Conservation (phyloP, 2,113 vertebrate genomes). For the Euleptes europaea region DNA sequence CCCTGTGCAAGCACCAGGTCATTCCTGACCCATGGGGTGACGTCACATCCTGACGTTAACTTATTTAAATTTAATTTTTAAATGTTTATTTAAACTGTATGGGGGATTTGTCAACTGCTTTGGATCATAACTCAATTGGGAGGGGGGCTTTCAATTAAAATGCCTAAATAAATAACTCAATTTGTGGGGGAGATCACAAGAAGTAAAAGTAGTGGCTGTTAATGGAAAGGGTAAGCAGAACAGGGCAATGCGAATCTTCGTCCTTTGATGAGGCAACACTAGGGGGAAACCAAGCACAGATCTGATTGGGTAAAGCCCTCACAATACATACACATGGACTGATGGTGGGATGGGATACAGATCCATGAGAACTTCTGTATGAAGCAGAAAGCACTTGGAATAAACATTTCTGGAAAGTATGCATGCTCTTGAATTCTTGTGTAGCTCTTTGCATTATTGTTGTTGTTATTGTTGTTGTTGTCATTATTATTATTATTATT, state of each 20-base stretch:
- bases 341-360: not conserved
- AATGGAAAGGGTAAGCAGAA: too few relatives aligned
- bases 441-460: slow-evolving; percentile 20
- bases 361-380: not conserved
- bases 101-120: too few relatives aligned
- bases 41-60: too few relatives aligned
- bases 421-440: not conserved
- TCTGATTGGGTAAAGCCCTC: not conserved
- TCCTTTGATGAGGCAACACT: not conserved
- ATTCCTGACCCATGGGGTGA: too few relatives aligned
- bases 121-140: too few relatives aligned
- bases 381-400: not conserved
- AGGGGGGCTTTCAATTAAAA: too few relatives aligned
- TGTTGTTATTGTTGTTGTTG: too few relatives aligned
- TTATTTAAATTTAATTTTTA: too few relatives aligned
- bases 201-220: not conserved
- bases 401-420: not conserved
- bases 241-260: not conserved
- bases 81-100: too few relatives aligned
- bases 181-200: not conserved
- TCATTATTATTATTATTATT: too few relatives aligned
- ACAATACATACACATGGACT: not conserved
- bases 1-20: too few relatives aligned
- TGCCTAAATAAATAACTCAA: too few relatives aligned
- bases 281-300: not conserved